These are phyloP conservation scores for Chironomus riparius DNA, from an alignment of 2,888 invertebrate genomes.

Conservation along the genomic window DNA sequence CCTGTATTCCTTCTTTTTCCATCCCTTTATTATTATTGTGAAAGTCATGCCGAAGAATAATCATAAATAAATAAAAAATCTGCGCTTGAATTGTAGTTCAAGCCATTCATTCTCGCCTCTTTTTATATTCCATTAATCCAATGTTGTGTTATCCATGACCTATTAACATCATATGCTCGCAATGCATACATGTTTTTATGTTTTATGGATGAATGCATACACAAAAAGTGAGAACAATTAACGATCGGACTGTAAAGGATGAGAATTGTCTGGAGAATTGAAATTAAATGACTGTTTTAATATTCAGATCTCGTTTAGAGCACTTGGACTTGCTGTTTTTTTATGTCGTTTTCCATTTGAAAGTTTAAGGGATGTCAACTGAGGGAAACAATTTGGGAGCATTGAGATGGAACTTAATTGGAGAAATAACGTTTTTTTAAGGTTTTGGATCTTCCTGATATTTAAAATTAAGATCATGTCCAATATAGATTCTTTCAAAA, in stretches of 20 bases:
- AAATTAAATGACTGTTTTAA: slow-evolving; percentile 21
- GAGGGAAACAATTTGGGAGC: neutral
- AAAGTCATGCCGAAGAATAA: slow-evolving; percentile 22
- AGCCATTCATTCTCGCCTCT: too few relatives aligned
- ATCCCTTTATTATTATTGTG: neutral
- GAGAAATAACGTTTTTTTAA: too few relatives aligned
- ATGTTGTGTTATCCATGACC: slow-evolving; percentile 11
- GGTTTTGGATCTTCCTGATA: too few relatives aligned
- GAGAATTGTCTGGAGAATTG: neutral
- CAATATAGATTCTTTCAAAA: too few relatives aligned
- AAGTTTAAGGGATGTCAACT: too few relatives aligned
- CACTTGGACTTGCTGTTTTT: neutral
- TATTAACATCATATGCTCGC: slow-evolving; percentile 2
- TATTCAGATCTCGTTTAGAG: slow-evolving; percentile 15
- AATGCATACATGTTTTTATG: too few relatives aligned
- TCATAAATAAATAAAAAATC: too few relatives aligned
- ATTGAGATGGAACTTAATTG: neutral
- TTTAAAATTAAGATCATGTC: too few relatives aligned
- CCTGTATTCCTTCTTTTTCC: neutral
- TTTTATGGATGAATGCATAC: too few relatives aligned
- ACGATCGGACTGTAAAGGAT: neutral
- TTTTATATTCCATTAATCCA: too few relatives aligned
- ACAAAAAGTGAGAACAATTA: neutral
- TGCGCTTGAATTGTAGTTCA: too few relatives aligned
- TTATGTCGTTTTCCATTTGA: neutral